Base-by-base conservation (phyloP, 2,888 invertebrate genomes). In the Steromphala cineraria region DNA sequence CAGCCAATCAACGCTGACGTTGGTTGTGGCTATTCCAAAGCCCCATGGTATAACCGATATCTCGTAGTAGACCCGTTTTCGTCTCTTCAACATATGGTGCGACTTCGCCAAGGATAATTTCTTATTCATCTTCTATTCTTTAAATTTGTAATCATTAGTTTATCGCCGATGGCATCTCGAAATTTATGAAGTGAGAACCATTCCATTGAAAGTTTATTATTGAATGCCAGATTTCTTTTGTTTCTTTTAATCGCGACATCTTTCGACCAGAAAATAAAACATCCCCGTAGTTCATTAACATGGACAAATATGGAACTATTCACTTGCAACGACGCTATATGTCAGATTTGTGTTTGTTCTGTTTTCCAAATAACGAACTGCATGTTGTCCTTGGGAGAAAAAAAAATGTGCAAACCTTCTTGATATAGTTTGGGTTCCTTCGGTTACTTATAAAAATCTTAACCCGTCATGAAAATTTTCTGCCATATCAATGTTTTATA, bases 91-190 rank as follows among this genome's bases (percentile, higher is more conserved):
- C 71, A 71, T 71, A 71, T 71, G 71, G 71, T 36, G 19, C n/a
- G 71, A 36, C 10, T 36, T 36, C 40, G 40, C 10, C 36, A 71
- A 71, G 71, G 40, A 71, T 19, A 15, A 71, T 36, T 71, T 36
- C 31, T 71, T 31, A 71, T 71, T 40, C 71, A 71, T 36, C 40
- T 19, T 17, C 36, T 71, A 40, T 31, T 71, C 71, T 71, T 19
- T 4, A n/a, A 28, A 10, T 71, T 71, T 31, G 31, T 36, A 17
- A 71, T 71, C 71, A 71, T 36, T 19, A 36, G 21, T 71, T 71
- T 71, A 71, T 40, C 40, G 71, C 71, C 71, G 71, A 17, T 71
- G 71, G 71, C 71, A 71, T 71, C 40, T 71, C 36, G 10, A 71
- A 71, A 40, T 71, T 71, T 19, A 31, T 71, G 31, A 71, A 71